A percentile compares a stretch with the other conserved stretches of the same genome.
These are phyloP conservation scores for Apamea anceps DNA, from an alignment of 2,888 invertebrate species.

Conservation along the genomic window DNA sequence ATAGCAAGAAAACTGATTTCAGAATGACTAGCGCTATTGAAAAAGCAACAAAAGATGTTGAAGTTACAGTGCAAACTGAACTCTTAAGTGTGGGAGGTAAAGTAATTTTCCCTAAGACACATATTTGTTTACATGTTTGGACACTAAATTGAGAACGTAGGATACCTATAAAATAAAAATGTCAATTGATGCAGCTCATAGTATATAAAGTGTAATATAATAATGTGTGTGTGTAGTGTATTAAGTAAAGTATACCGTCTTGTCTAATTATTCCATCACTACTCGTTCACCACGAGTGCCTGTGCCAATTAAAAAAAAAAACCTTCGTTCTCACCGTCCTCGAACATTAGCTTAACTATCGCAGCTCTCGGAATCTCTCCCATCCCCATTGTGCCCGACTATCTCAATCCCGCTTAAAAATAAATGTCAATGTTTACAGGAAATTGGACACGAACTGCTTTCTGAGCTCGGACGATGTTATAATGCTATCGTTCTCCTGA, in stretches of 20 bases:
- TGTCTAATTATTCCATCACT: slow-evolving; percentile 9
- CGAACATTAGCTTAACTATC: slow-evolving; percentile 54
- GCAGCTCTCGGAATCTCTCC: slow-evolving; percentile 32
- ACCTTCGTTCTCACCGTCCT: background rate
- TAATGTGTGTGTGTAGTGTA: too few relatives aligned
- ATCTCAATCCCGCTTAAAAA: slow-evolving; percentile 53
- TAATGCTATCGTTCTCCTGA: slow-evolving; percentile 50
- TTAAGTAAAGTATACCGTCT: background rate
- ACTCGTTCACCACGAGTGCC: background rate
- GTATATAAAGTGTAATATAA: too few relatives aligned
- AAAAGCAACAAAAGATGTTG: background rate
- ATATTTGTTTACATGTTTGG: background rate
- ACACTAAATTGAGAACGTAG: background rate
- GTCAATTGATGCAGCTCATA: background rate
- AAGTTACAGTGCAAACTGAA: background rate
- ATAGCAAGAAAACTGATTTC: background rate
- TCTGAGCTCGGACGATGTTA: slow-evolving; percentile 30
- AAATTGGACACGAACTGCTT: slow-evolving; percentile 58
- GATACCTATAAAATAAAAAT: background rate
- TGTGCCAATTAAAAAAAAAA: background rate
- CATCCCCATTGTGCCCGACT: slow-evolving; percentile 28
- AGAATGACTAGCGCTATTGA: background rate
- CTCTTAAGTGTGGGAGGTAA: background rate
- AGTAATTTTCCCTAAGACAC: background rate
- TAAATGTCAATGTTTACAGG: slow-evolving; percentile 58